These are phyloP conservation scores for Pterobdella sp. DNA, from an alignment of 2,888 invertebrate species.

Conservation along the genomic window DNA sequence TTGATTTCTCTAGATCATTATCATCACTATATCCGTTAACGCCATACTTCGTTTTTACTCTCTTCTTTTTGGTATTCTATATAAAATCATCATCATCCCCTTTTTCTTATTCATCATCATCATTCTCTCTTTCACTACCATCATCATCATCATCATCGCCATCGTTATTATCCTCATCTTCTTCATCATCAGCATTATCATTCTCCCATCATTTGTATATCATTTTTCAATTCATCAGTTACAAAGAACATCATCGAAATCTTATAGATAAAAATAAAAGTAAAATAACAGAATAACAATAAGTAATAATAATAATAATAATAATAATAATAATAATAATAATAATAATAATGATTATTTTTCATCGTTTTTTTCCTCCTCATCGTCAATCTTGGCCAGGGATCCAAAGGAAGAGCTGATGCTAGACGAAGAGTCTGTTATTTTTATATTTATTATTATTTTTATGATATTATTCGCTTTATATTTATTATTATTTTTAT, in stretches of 20 bases:
- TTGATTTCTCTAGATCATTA: background rate
- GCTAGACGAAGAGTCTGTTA: slow-evolving; percentile 4
- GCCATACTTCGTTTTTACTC: too few relatives aligned
- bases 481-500: background rate
- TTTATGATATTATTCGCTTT: background rate
- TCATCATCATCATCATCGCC: slow-evolving; percentile 25
- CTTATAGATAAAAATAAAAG: too few relatives aligned
- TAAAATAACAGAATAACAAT: too few relatives aligned
- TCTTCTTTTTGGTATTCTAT: too few relatives aligned
- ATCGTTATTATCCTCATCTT: slow-evolving; percentile 16
- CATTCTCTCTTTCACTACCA: slow-evolving; percentile 6
- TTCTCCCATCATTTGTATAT: too few relatives aligned
- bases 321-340: background rate
- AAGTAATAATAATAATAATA: background rate
- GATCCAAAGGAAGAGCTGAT: background rate
- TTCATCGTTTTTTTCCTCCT: background rate
- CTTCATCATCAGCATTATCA: background rate
- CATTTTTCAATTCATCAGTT: too few relatives aligned
- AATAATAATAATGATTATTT: background rate
- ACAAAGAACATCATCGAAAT: too few relatives aligned
- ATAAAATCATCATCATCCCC: background rate
- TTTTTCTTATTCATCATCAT: slow-evolving; percentile 20
- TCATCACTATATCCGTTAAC: background rate
- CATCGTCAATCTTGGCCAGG: background rate
- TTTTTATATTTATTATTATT: background rate